phyloP scores from a whole-genome alignment of 2,113 vertebrate species.

The Poecile atricapillus region DNA sequence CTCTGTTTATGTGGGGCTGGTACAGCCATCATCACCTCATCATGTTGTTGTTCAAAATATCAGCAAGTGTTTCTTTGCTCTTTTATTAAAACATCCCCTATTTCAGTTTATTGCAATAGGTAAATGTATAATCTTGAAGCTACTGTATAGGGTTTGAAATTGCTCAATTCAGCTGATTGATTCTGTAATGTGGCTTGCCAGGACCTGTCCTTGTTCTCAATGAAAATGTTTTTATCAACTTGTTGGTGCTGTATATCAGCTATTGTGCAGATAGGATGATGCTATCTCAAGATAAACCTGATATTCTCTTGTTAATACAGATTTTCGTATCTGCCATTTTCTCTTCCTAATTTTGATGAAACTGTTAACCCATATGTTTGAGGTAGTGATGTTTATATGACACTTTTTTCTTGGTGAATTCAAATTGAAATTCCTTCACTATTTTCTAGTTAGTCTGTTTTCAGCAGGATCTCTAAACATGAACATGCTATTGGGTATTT shows the following conservation, averaged over 20 bases:
- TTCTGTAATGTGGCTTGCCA: background rate
- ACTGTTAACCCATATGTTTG: background rate
- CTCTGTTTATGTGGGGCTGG: background rate
- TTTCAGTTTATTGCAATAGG: background rate
- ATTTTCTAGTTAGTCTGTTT: background rate
- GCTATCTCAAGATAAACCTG: background rate
- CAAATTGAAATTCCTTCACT: background rate
- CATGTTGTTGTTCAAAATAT: background rate
- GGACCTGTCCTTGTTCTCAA: background rate
- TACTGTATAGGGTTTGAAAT: background rate
- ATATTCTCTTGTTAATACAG: background rate
- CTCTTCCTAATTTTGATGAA: slow-evolving; percentile 2
- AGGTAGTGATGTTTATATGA: background rate
- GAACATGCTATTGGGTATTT: background rate
- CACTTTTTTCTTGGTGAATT: background rate
- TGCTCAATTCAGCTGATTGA: background rate
- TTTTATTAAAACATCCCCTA: background rate
- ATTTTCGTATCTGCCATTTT: background rate
- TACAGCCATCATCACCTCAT: background rate
- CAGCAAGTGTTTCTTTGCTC: background rate
- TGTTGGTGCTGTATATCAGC: background rate
- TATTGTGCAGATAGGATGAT: background rate
- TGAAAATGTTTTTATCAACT: slow-evolving; percentile 6
- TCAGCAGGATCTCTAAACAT: background rate
- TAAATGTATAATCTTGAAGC: background rate